Evolutionary conservation across 2,113 vertebrate genomes (phyloP), one percentile per base, ranked within the genome.

Genomic region (Chionomys nivalis): DNA sequence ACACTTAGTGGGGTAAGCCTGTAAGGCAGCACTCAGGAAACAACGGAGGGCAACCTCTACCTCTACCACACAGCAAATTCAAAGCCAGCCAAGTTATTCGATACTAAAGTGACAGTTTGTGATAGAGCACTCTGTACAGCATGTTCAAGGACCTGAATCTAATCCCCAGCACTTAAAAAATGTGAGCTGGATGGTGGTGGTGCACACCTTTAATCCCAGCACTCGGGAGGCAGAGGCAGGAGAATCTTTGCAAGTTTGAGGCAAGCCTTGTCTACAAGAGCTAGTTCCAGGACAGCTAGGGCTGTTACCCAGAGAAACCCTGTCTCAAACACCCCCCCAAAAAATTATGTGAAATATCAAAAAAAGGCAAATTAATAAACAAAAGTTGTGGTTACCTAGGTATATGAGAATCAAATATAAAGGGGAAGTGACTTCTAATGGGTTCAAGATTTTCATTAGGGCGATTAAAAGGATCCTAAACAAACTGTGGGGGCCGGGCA

Each of bases 381-480:
- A 87, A 12, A 12, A 92, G 61, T 39, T 76, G 23, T 89, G 7
- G 63, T 70, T 90, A 26, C 17, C 44, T 95, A 93, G 17, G 17
- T 21, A 39, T 81, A 1, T 4, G 4, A 5, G 33, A 94, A 3
- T 10, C 78, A 3, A 49, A 14, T 0, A 81, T 7, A 92, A 86
- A 89, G 16, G 2, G 7, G 7, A 21, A 95, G 14, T 86, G 49
- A 90, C 16, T 61, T 21, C 5, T 63, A 96, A 92, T 1, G n/a
- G 47, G 11, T 36, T 58, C 44, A 92, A 91, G 14, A 26, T 66
- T 90, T 90, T 91, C 79, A 3, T 66, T 36, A 93, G 33, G 12
- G 14, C 70, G 28, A 89, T 70, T 33, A 96, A 87, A 94, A 94
- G 16, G 26, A 76, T 72, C 55, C 90, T 90, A 88, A 90, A n/a